Conservation (phyloP, 1,140 invertebrate species). For the Halotydeus destructor region DNA sequence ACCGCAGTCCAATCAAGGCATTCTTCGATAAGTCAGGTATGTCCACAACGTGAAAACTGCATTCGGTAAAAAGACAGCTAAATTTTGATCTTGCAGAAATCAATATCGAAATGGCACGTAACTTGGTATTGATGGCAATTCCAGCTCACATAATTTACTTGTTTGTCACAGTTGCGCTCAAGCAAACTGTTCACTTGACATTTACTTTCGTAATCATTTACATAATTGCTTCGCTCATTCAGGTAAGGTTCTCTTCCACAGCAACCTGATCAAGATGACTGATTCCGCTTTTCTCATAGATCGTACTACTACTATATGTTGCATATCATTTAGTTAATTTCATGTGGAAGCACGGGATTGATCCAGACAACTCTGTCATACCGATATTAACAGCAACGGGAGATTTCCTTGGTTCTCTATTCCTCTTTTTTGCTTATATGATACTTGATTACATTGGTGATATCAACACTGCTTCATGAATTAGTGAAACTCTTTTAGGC, state of each 20-base stretch:
- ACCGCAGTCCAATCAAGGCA: too few relatives aligned
- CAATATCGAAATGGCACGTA: conserved; percentile 25
- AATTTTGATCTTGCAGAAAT: too few relatives aligned
- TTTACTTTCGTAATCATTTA: conserved; percentile 25
- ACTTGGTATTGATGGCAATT: conserved; percentile 37
- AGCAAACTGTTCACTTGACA: conserved; percentile 39
- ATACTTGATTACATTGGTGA: conserved; percentile 11
- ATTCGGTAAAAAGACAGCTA: too few relatives aligned
- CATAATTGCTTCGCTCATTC: conserved; percentile 24
- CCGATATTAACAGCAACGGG: conserved; percentile 79
- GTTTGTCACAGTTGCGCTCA: conserved; percentile 23
- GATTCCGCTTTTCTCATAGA: background rate
- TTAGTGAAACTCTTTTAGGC: too few relatives aligned
- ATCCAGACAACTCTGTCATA: conserved; percentile 34
- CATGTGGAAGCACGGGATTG: conserved; percentile 26
- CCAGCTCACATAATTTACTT: conserved; percentile 34
- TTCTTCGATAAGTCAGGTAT: too few relatives aligned
- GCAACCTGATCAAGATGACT: background rate
- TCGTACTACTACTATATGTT: conserved; percentile 25
- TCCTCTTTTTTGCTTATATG: conserved; percentile 43
- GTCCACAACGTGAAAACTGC: too few relatives aligned
- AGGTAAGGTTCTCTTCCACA: conserved; percentile 17
- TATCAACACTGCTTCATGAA: too few relatives aligned
- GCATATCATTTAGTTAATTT: conserved; percentile 32
- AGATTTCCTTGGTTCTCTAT: conserved; percentile 67